Evolutionary conservation across 2,888 invertebrate genomes (phyloP), one percentile per base, ranked within the genome.

Genomic region (Odontomyia ornata): DNA sequence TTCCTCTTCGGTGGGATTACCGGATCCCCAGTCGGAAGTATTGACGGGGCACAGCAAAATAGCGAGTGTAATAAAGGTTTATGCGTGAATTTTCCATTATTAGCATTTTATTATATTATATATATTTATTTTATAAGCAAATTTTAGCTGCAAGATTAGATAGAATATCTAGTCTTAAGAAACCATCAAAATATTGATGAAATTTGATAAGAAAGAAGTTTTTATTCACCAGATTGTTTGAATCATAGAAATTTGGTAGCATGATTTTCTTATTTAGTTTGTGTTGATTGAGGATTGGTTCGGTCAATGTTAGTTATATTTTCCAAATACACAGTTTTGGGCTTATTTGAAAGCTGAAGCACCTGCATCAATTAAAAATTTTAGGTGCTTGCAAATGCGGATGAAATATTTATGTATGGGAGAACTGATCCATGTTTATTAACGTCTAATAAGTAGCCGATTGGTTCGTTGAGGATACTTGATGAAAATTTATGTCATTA

Each of bases 381-480:
- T 52, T 4, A 52, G 18, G 15, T 3, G 52, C 15, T 4, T 4
- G n/a, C 52, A 52, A n/a, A 52, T 52, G 52, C 13, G 15, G 52
- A 52, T 52, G 52, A 52, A 52, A 52, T 52, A 18, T 18, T 4
- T 52, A 52, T 52, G 18, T 52, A 52, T 9, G 52, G 52, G 52
- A 52, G 52, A n/a, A 52, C 52, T 18, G 52, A 52, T 52, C 52
- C 52, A 15, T 52, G 52, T 52, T 52, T 52, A 15, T 52, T 52
- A 52, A 52, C 15, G 52, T 52, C 52, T 52, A 52, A 15, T 52
- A 52, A 15, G 52, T 15, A 52, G 18, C 18, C 52, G 52, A n/a
- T 52, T 13, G 52, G 52, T 15, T 52, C 52, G 18, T 52, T n/a
- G 52, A 52, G 52, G 52, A 4, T 52, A 52, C 18, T 52, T 52